Conservation (phyloP, 2,888 invertebrate species). For the Syrista parreyssii region DNA sequence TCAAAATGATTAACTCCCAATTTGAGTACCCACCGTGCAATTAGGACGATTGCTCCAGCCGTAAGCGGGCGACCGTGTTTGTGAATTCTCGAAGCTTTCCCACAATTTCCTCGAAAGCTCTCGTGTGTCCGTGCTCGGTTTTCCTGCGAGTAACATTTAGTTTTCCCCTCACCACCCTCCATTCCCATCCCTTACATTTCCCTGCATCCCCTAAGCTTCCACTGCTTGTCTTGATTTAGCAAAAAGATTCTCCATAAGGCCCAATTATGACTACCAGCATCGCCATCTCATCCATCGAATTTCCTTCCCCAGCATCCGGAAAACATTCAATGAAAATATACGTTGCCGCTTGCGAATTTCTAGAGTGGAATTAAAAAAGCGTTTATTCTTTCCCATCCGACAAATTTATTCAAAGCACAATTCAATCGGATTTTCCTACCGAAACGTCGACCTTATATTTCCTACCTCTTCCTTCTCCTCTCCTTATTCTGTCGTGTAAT, state of each 20-base stretch:
- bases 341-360: neutral
- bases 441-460: neutral
- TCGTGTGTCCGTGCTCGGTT: slow-evolving; percentile 22
- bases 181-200: neutral
- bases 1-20: slow-evolving; percentile 48
- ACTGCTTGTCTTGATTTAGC: neutral
- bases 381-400: slow-evolving; percentile 13
- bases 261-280: neutral
- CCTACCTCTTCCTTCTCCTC: neutral
- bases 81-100: slow-evolving; percentile 13
- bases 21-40: slow-evolving; percentile 37
- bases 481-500: slow-evolving; percentile 11
- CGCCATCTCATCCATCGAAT: neutral
- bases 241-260: neutral
- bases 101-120: slow-evolving; percentile 40
- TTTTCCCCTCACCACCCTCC: neutral
- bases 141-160: slow-evolving; percentile 23
- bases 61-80: neutral
- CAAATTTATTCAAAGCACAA: slow-evolving; percentile 22
- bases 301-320: neutral
- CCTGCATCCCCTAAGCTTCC: neutral
- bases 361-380: neutral
- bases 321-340: neutral
- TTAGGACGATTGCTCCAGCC: slow-evolving; percentile 45
- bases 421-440: slow-evolving; percentile 17